Conservation (phyloP, 2,888 invertebrate genomes). For the Campoletis raptor region DNA sequence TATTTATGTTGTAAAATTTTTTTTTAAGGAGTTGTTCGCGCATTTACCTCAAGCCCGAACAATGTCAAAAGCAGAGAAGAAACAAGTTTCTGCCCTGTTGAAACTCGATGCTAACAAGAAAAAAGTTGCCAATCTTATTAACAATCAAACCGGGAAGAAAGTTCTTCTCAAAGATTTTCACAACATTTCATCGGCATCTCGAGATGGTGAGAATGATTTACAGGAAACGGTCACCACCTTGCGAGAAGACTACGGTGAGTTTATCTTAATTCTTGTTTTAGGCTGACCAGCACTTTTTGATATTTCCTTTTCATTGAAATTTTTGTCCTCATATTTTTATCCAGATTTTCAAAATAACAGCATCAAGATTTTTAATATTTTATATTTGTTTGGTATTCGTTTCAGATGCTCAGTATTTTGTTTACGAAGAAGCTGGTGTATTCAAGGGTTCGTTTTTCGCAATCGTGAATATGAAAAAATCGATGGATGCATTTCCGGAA, state of each 20-base stretch:
- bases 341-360: no score
- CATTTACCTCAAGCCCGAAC: background rate
- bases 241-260: no score
- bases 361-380: no score
- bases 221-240: background rate
- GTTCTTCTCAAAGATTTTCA: background rate
- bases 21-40: background rate
- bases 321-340: no score
- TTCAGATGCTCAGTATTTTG: background rate
- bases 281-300: no score
- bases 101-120: background rate
- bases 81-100: background rate
- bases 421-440: background rate
- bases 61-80: background rate
- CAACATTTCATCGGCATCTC: background rate
- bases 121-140: background rate
- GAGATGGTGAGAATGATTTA: background rate
- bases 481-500: conserved; percentile 65
- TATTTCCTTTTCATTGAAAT: no score
- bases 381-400: background rate
- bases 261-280: no score
- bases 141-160: background rate
- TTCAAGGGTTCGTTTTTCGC: background rate
- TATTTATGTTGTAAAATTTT: background rate
- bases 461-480: conserved; percentile 50